Evolutionary conservation across 1,140 invertebrate species (phyloP).

Genomic region (Orchesella cincta): DNA sequence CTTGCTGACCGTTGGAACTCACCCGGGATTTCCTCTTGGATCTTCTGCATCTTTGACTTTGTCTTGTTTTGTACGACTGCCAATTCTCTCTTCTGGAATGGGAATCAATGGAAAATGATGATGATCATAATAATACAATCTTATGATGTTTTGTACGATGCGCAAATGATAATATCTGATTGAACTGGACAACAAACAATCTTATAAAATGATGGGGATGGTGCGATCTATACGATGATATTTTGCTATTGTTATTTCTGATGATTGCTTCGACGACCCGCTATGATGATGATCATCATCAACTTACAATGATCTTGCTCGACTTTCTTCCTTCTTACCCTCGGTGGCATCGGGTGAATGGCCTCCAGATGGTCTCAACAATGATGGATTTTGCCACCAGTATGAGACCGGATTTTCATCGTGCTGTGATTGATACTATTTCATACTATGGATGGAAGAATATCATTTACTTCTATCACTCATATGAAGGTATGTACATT

Average conservation of each 20-base stretch:
- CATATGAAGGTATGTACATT: slow-evolving; percentile 76
- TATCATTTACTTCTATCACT: slow-evolving; percentile 93
- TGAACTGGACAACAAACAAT: slow-evolving; percentile 10
- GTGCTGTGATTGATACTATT: slow-evolving; percentile 89
- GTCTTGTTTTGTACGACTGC: background rate
- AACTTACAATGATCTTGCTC: background rate
- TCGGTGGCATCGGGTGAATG: background rate
- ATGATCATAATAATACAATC: background rate
- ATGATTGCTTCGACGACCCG: background rate
- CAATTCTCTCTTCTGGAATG: background rate
- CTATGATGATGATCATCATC: background rate
- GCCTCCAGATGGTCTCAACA: slow-evolving; percentile 49
- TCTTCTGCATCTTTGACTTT: background rate
- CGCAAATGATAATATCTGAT: slow-evolving; percentile 12
- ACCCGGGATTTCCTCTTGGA: background rate
- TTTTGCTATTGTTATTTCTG: slow-evolving; percentile 4
- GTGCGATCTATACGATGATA: background rate
- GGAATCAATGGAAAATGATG: background rate
- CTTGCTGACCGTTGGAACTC: background rate
- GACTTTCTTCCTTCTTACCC: background rate
- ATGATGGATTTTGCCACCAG: slow-evolving; percentile 80
- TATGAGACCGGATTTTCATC: slow-evolving; percentile 92
- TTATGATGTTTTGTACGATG: background rate
- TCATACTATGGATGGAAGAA: slow-evolving; percentile 86
- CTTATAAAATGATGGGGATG: background rate